Evolutionary conservation across 1,140 invertebrate genomes (phyloP), one percentile per base, ranked within the genome.

Genomic region (Drosophila ironensis): DNA sequence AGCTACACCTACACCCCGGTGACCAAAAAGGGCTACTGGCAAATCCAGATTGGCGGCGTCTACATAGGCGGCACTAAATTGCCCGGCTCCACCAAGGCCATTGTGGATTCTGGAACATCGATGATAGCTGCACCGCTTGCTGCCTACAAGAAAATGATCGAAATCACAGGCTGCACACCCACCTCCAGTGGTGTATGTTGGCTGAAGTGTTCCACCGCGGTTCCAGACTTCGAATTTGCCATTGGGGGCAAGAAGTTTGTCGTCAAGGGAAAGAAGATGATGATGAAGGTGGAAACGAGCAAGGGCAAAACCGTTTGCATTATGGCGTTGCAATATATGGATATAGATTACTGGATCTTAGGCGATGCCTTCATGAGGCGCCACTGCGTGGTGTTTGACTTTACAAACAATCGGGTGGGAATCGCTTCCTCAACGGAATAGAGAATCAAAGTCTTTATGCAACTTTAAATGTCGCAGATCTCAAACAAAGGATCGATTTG

Each of bases 101-200:
- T 95, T 74, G 94, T 94, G 52, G 94, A 95, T 81, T 95, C 95
- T 35, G 94, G 94, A 9, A 95, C 95, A 16, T 94, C 93, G 9
- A 89, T 95, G 2, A 92, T 95, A 60, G 94, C 93, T 59, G 94
- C 94, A 12, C 94, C 94, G 0, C 81, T 89, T 8, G 92, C 93
- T 69, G 90, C 24, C n/a, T 61, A 95, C 27, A 30, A 51, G 0
- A 52, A 22, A n/a, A 68, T 88, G 12, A 73, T 76, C 35, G 38
- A 75, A 14, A 22, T 46, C 19, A 41, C 84, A 7, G 84, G 84
- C 7, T 81, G 52, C 27, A 69, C 28, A 0, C 22, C 37, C 5
- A 63, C 68, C 27, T 47, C 50, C 11, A 61, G 40, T 24, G 66
- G 64, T 0, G 48, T 57, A 17, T 66, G 72, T n/a, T 50, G 22